Base-by-base conservation (phyloP, 92 coral and sea anemone genomes). In the Phenganax marumi region DNA sequence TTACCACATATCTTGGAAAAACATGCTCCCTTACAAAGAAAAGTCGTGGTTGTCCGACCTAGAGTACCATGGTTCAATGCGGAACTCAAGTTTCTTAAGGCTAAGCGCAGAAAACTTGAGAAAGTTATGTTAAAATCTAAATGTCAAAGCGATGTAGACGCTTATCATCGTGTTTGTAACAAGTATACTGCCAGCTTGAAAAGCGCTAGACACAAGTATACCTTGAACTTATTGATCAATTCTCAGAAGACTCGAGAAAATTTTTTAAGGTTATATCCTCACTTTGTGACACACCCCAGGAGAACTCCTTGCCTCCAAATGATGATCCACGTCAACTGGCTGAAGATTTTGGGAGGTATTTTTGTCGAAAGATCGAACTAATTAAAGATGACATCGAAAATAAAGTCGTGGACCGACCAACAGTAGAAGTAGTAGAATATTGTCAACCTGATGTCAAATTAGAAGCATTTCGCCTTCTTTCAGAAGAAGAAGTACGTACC, bases 291-390 rank as follows among this genome's bases (percentile, higher is more conserved):
- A 81, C 50, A 75, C 80, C 64, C 48, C 68, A 65, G 17, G 80
- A 23, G 17, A 85, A 86, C 46, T 76, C 14, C 10, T 81, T 86
- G 8, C 83, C 89, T 22, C 76, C 89, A 16, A 61, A 86, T 52
- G 23, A 18, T 49, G 10, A 60, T 73, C 66, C 89, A 50, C 77
- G 55, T 11, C 87, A 87, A 62, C 90, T 87, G 12, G 87, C 87
- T 43, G 84, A 87, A 82, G 90, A 87, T 47, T 87, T 87, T 83
- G 87, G 90, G 12, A 68, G 69, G 26, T 82, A 7, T 69, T 82
- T 82, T 21, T 70, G 49, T 70, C 76, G 50, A 22, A 84, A 76
- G 57, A 76, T 77, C 75, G 82, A 81, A 50, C 83, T 81, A 13
- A 86, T 81, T 49, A 81, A 50, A 60, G 82, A 81, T n/a, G 84